These are phyloP conservation scores for Spheniscus humboldti DNA, from an alignment of 2,797 vertebrate species.

Conservation along the genomic window DNA sequence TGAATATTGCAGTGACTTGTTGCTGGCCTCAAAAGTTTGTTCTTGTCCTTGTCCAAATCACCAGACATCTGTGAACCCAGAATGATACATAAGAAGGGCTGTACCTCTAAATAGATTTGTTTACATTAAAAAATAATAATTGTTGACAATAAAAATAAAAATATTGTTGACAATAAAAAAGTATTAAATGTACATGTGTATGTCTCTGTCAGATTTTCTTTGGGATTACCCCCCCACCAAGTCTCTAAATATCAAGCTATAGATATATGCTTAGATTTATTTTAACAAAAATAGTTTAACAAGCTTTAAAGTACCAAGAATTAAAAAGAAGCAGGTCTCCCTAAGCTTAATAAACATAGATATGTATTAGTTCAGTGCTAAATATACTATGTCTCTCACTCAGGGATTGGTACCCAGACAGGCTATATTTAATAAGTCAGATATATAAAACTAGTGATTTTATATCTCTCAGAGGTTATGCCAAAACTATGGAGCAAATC, in stretches of 20 bases:
- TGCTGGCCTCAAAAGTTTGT: neutral
- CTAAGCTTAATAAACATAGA: neutral
- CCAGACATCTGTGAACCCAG: neutral
- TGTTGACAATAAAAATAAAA: neutral
- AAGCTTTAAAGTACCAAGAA: neutral
- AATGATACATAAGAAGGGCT: neutral
- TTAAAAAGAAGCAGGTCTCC: neutral
- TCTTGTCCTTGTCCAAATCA: neutral
- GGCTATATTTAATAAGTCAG: neutral
- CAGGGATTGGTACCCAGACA: neutral
- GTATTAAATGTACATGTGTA: neutral
- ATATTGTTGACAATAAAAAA: neutral
- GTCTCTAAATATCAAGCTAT: neutral
- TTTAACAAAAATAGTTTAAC: neutral
- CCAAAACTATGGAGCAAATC: neutral
- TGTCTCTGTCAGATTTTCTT: neutral
- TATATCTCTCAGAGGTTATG: neutral
- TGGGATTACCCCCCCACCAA: neutral
- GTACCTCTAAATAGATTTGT: neutral
- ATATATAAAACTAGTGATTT: neutral
- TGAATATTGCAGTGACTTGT: neutral
- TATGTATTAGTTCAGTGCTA: neutral
- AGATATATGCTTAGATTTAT: neutral
- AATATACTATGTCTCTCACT: neutral
- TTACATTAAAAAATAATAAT: neutral